Conservation (phyloP, 2,797 vertebrate genomes). For the Acanthopagrus latus region DNA sequence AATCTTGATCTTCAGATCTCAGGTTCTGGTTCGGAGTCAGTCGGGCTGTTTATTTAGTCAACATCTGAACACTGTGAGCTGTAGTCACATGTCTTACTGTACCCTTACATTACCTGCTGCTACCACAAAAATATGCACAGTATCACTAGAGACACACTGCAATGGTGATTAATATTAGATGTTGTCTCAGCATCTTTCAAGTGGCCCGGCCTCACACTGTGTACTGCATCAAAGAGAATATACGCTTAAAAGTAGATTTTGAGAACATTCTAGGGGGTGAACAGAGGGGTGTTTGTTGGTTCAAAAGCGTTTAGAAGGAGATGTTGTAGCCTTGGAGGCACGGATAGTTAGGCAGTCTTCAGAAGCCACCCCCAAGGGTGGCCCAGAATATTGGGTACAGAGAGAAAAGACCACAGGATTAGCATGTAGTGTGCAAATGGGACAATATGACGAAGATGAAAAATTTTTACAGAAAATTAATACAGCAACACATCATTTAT, state of each 20-base stretch:
- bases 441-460: conserved; percentile 73
- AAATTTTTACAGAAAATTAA: conserved; percentile 78
- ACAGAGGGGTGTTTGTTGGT: conserved; percentile 80
- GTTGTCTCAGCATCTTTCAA: conserved; percentile 79
- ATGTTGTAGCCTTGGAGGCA: conserved; percentile 74
- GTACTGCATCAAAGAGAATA: conserved; percentile 84
- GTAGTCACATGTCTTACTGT: conserved; percentile 32
- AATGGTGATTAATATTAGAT: conserved; percentile 80
- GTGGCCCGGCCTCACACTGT: conserved; percentile 72
- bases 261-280: conserved; percentile 63
- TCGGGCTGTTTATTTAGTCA: conserved; percentile 30
- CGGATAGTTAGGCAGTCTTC: conserved; percentile 61
- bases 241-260: conserved; percentile 78
- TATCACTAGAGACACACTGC: conserved; percentile 62
- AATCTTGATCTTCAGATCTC: conserved; percentile 21
- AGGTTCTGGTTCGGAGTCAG: conserved; percentile 17
- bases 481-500: conserved; percentile 75
- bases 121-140: conserved; percentile 41
- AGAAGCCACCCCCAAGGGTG: conserved; percentile 68
- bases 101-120: conserved; percentile 16
- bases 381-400: conserved; percentile 62
- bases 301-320: conserved; percentile 80
- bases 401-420: conserved; percentile 66
- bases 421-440: conserved; percentile 74
- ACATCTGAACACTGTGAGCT: conserved; percentile 19